A percentile compares a stretch with the other conserved stretches of the same genome.
Evolutionary conservation across 2,888 invertebrate genomes (phyloP).

Genomic region (Spatulosminthurus flaviceps): DNA sequence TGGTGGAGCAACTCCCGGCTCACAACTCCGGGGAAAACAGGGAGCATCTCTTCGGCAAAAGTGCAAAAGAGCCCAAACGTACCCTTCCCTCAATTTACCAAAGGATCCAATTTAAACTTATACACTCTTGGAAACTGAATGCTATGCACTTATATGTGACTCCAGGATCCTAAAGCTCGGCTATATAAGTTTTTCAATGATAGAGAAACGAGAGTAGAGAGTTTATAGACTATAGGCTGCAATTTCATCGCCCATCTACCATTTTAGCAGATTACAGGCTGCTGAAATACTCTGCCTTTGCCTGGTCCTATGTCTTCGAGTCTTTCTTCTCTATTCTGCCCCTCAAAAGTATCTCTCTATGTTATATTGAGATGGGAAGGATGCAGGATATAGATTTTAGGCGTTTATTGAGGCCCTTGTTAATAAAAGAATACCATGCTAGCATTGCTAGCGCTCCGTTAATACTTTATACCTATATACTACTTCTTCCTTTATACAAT

Average conservation of each 20-base stretch:
- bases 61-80: background rate
- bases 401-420: background rate
- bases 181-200: too few relatives aligned
- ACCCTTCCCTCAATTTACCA: background rate
- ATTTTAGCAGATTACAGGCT: background rate
- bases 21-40: slow-evolving; percentile 15
- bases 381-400: background rate
- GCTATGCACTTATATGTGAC: background rate
- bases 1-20: slow-evolving; percentile 15
- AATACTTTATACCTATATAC: too few relatives aligned
- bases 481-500: too few relatives aligned
- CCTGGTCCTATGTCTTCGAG: background rate
- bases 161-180: background rate
- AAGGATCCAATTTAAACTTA: background rate
- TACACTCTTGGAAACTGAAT: background rate
- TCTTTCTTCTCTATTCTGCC: background rate
- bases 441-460: too few relatives aligned
- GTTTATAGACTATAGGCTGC: background rate
- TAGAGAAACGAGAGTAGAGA: too few relatives aligned
- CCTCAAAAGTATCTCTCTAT: background rate
- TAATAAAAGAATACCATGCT: too few relatives aligned
- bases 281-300: background rate
- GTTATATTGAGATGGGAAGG: background rate
- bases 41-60: background rate
- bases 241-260: background rate